Evolutionary conservation across 2,113 vertebrate genomes (phyloP).

Genomic region (Meleagris gallopavo): DNA sequence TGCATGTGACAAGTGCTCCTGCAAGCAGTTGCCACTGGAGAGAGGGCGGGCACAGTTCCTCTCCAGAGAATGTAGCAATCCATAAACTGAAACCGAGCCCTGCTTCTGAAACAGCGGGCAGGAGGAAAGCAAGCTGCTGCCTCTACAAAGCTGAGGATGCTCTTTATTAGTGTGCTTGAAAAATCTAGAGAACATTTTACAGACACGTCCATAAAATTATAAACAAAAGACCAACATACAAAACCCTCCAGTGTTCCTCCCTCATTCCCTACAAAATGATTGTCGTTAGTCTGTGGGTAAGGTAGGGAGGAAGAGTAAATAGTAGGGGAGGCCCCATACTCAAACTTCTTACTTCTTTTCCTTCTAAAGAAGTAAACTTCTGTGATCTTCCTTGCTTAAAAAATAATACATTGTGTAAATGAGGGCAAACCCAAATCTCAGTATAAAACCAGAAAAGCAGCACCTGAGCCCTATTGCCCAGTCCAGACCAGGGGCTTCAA

Average conservation of each 20-base stretch:
- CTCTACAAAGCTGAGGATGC: slow-evolving; percentile 71
- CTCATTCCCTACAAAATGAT: slow-evolving; percentile 75
- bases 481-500: not conserved
- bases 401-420: not conserved
- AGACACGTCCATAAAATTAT: slow-evolving; percentile 43
- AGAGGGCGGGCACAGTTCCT: not conserved
- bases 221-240: slow-evolving; percentile 71
- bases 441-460: not conserved
- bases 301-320: slow-evolving; percentile 36
- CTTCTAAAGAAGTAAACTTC: slow-evolving; percentile 63
- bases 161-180: slow-evolving; percentile 76
- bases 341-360: slow-evolving; percentile 34
- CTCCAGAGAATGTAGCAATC: not conserved
- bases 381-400: not conserved
- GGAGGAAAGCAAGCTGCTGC: not conserved
- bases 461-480: not conserved
- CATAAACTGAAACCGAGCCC: not conserved
- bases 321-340: slow-evolving; percentile 74
- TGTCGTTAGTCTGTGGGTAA: slow-evolving; percentile 71
- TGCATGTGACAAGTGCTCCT: accelerated
- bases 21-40: not conserved
- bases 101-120: not conserved
- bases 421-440: not conserved
- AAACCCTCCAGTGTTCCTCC: slow-evolving; percentile 65
- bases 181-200: slow-evolving; percentile 60